Evolutionary conservation across 1,140 invertebrate species (phyloP).

Genomic region (Solenopsis invicta): DNA sequence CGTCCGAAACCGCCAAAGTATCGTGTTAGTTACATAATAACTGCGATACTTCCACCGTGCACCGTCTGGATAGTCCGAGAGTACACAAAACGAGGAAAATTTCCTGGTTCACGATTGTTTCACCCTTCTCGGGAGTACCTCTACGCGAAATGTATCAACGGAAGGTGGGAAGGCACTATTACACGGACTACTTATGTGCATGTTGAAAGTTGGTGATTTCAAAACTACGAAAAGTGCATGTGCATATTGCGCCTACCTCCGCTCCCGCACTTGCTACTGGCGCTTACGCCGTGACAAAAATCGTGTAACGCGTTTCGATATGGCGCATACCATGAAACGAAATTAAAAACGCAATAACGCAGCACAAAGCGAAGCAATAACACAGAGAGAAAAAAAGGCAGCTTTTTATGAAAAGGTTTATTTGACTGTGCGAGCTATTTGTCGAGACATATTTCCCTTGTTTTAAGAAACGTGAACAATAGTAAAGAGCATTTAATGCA

Average conservation of each 20-base stretch:
- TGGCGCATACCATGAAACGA: slow-evolving; percentile 26
- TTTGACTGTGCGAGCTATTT: slow-evolving; percentile 22
- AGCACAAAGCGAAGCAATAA: slow-evolving; percentile 17
- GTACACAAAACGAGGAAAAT: slow-evolving; percentile 60
- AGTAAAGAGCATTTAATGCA: neutral
- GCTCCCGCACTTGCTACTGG: slow-evolving; percentile 3
- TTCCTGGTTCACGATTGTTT: slow-evolving; percentile 68
- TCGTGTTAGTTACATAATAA: slow-evolving; percentile 72
- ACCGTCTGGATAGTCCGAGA: slow-evolving; percentile 19
- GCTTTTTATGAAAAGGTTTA: slow-evolving; percentile 33
- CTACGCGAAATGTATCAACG: slow-evolving; percentile 57
- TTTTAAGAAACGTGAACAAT: neutral
- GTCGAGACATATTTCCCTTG: neutral
- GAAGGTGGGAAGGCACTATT: slow-evolving; percentile 58
- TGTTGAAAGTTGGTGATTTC: slow-evolving; percentile 65
- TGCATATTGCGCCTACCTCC: neutral
- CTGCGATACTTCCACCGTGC: slow-evolving; percentile 64
- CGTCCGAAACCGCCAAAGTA: slow-evolving; percentile 68
- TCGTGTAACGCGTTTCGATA: slow-evolving; percentile 18
- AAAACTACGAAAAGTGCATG: slow-evolving; percentile 21
- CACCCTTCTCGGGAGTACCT: slow-evolving; percentile 26
- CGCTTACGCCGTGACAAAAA: slow-evolving; percentile 2
- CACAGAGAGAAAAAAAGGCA: slow-evolving; percentile 9
- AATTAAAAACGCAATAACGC: slow-evolving; percentile 26
- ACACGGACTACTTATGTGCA: slow-evolving; percentile 55